Conservation (phyloP, 2,797 vertebrate genomes). For the Syngnathus acus region DNA sequence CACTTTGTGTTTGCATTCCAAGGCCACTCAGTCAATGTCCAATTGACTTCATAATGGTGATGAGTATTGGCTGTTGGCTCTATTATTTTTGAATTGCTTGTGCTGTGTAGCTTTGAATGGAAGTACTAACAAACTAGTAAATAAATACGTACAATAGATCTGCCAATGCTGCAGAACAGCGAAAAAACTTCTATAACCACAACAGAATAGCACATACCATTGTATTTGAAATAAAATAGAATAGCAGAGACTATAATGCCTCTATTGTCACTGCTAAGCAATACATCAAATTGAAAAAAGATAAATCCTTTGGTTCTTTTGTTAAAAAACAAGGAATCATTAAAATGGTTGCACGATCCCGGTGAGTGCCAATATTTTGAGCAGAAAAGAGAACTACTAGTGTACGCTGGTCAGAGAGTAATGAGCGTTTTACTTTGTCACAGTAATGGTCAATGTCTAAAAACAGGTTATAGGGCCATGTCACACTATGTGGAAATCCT, state of each 20-base stretch:
- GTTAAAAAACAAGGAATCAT: too few relatives aligned
- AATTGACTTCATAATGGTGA: neutral
- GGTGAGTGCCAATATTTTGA: too few relatives aligned
- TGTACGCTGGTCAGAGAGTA: too few relatives aligned
- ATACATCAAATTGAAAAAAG: neutral
- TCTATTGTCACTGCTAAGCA: neutral
- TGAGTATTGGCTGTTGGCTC: neutral
- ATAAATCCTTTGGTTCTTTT: too few relatives aligned
- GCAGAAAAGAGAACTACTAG: too few relatives aligned
- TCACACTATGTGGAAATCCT: too few relatives aligned
- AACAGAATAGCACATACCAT: neutral
- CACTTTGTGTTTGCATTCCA: neutral
- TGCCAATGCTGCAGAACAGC: neutral
- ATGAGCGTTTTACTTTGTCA: too few relatives aligned
- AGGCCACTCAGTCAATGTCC: neutral
- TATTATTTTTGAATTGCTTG: neutral
- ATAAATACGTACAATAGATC: neutral
- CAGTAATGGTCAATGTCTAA: too few relatives aligned
- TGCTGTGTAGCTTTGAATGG: neutral
- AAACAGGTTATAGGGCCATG: too few relatives aligned
- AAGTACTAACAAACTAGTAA: neutral
- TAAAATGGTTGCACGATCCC: too few relatives aligned
- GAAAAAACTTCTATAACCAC: neutral
- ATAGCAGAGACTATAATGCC: neutral
- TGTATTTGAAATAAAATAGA: neutral